Evolutionary conservation across 2,888 invertebrate genomes (phyloP), one percentile per base, ranked within the genome.

Genomic region (Drosophila suboccidentalis): DNA sequence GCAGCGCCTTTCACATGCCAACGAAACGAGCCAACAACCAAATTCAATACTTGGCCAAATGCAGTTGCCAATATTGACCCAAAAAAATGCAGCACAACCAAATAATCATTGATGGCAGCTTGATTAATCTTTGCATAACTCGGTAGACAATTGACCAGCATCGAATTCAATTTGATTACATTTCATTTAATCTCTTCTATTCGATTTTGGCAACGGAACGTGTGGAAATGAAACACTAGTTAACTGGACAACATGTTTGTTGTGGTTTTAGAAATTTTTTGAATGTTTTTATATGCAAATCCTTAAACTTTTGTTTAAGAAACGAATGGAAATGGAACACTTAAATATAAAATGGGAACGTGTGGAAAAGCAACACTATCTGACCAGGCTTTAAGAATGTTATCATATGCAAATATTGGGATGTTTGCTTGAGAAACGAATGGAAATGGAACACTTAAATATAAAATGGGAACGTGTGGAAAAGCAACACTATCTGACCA

Each of bases 1-100:
- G 44, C 38, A 29, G 17, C 54, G 80, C 88, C 83, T 83, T 83
- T 83, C 83, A 83, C 83, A 83, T 77, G 55, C 61, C 53, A 60
- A 17, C 17, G 22, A 43, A 32, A 46, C 46, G 39, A 29, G 60
- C 15, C 39, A 70, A 59, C 49, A 41, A 47, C 29, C 26, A 19
- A 50, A 55, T 26, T 6, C 22, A 26, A 55, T 51, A 57, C 68
- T 64, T 64, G 66, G 75, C 71, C 69, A 69, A 66, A 63, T 74
- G 61, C 65, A 55, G 38, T 60, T 57, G 59, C 68, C 69, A 74
- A 65, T 53, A 39, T 51, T 71, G 77, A 67, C 75, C 67, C 72
- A 64, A 53, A 70, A 68, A 58, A 15, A 29, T 13, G n/a, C 22
- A 11, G 47, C 36, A 38, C 22, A 38, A 41, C n/a, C 43, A 47